Evolutionary conservation across 2,113 vertebrate genomes (phyloP).

Genomic region (Pithys albifrons): DNA sequence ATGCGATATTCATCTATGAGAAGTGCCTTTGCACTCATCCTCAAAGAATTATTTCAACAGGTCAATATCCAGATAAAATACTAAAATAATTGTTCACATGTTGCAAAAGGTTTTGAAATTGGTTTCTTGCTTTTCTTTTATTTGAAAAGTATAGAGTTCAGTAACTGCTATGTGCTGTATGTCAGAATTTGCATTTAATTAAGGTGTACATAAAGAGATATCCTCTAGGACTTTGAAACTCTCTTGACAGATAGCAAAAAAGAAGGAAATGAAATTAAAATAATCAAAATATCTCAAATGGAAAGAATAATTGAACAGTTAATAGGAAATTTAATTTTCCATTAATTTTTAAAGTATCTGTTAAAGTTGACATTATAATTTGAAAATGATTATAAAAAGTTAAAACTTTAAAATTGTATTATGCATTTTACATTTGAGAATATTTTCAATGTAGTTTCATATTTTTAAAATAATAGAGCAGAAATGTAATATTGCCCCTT

Average conservation of each 20-base stretch:
- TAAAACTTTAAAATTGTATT: background rate
- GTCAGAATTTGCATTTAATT: background rate
- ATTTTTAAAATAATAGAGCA: background rate
- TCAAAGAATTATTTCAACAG: background rate
- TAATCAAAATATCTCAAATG: background rate
- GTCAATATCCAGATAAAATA: background rate
- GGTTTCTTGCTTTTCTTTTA: background rate
- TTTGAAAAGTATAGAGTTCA: background rate
- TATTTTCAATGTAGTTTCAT: background rate
- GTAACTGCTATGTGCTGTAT: background rate
- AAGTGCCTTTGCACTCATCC: background rate
- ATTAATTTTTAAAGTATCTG: background rate
- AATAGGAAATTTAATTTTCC: background rate
- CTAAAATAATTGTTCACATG: background rate
- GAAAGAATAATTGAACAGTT: background rate
- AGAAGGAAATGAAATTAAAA: background rate
- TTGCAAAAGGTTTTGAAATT: background rate
- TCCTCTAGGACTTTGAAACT: background rate
- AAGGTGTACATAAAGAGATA: background rate
- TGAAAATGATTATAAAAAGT: background rate
- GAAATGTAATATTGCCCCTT: background rate
- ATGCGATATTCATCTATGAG: background rate
- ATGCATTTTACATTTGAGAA: background rate
- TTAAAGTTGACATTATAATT: background rate
- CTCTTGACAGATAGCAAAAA: background rate